Percentiles rank a stretch among this genome's conserved stretches.
Conservation (phyloP, 2,113 vertebrate species). For the Anhinga anhinga region DNA sequence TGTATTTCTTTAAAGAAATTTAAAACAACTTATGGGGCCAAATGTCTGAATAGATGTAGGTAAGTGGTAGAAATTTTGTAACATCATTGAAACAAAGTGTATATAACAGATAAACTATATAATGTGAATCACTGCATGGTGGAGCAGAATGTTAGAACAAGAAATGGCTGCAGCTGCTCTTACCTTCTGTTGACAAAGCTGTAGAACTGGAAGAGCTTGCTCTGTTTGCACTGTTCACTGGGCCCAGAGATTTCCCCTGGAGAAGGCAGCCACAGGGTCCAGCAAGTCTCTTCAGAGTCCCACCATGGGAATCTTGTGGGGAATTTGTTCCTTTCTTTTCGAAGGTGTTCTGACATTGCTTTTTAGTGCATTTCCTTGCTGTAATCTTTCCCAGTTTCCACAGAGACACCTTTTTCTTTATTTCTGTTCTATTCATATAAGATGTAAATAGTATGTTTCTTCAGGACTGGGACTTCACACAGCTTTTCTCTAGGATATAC, state of each 20-base stretch:
- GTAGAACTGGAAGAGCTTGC: not conserved
- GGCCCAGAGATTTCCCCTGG: not conserved
- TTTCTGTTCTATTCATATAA: not conserved
- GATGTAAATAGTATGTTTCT: not conserved
- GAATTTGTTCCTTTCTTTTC: not conserved
- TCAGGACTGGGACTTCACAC: not conserved
- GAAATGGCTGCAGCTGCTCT: not conserved
- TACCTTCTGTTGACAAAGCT: not conserved
- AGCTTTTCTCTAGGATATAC: not conserved
- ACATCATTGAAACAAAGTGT: not conserved
- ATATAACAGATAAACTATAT: not conserved
- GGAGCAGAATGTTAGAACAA: not conserved
- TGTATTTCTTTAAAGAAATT: not conserved
- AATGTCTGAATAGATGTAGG: not conserved
- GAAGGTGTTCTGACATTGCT: not conserved
- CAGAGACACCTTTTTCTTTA: not conserved
- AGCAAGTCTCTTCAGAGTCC: not conserved
- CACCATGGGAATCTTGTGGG: not conserved
- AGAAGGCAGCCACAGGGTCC: not conserved
- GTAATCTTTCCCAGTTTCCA: not conserved
- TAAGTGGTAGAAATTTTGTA: not conserved
- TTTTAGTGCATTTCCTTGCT: not conserved
- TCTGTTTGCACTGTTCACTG: not conserved
- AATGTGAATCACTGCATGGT: not conserved
- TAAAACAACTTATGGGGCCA: not conserved